A percentile compares a stretch with the other conserved stretches of the same genome.
Evolutionary conservation across 2,113 vertebrate genomes (phyloP).

Genomic region (Oxyura jamaicensis): DNA sequence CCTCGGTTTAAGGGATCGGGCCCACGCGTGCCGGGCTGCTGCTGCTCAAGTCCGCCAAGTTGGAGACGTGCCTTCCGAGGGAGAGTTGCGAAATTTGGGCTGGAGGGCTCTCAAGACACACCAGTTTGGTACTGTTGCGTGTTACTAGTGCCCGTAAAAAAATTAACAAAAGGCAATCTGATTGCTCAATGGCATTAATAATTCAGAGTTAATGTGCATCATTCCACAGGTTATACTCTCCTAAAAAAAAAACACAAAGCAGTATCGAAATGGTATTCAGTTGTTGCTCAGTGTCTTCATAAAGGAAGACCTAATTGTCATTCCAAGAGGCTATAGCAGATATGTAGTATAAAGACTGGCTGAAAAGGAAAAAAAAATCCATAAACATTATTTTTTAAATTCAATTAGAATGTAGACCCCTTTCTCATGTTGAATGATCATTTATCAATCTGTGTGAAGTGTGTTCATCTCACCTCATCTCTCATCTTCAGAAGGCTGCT

Average conservation of each 20-base stretch:
- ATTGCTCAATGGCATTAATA: background rate
- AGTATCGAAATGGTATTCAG: background rate
- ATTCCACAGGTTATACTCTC: constrained; percentile 23
- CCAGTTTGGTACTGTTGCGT: background rate
- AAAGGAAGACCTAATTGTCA: background rate
- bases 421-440: background rate
- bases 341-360: background rate
- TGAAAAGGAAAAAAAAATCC: background rate
- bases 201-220: background rate
- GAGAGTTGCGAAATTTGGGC: background rate
- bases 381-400: background rate
- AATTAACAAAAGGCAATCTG: background rate
- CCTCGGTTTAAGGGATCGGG: fast-evolving
- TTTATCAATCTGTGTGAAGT: background rate
- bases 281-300: background rate
- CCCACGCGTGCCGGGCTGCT: background rate
- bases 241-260: background rate
- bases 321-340: background rate
- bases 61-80: background rate
- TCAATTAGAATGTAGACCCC: background rate
- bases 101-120: background rate
- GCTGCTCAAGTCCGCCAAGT: background rate
- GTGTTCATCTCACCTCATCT: constrained; percentile 2
- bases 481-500: constrained; percentile 30
- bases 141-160: background rate